Conservation (phyloP, 2,888 invertebrate species). For the Perizoma affinitatum region DNA sequence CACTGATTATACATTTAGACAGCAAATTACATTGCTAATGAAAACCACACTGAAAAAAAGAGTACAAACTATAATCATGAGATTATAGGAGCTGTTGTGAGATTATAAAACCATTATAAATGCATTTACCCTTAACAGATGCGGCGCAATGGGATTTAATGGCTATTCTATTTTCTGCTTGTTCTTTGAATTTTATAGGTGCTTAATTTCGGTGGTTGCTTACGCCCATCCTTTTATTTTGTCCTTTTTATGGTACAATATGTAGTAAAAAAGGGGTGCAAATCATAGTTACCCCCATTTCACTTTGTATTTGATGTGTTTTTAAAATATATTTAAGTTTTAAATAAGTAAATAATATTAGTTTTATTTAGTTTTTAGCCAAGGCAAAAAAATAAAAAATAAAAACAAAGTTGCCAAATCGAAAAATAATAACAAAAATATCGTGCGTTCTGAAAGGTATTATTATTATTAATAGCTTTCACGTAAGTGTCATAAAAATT, state of each 20-base stretch:
- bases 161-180: conserved; percentile 49
- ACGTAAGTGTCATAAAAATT: too few species aligned
- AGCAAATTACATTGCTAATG: conserved; percentile 67
- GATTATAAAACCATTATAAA: conserved; percentile 80
- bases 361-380: too few species aligned
- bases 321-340: too few species aligned
- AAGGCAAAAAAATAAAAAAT: too few species aligned
- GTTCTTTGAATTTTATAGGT: conserved; percentile 16
- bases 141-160: conserved; percentile 55
- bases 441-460: too few species aligned
- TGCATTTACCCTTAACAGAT: conserved; percentile 74
- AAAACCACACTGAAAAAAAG: conserved; percentile 80
- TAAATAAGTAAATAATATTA: too few species aligned
- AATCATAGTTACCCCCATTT: conserved; percentile 1
- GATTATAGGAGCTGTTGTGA: conserved; percentile 66
- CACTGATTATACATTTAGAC: conserved; percentile 68
- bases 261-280: conserved; percentile 14
- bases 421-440: too few species aligned
- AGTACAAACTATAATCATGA: conserved; percentile 66
- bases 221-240: conserved; percentile 15
- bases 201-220: conserved; percentile 13
- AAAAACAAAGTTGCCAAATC: too few species aligned
- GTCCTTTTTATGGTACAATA: not conserved
- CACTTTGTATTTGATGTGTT: too few species aligned
- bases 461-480: too few species aligned